Evolutionary conservation across 1,140 invertebrate genomes (phyloP), one percentile per base, ranked within the genome.

Genomic region (Lordiphosa collinella): DNA sequence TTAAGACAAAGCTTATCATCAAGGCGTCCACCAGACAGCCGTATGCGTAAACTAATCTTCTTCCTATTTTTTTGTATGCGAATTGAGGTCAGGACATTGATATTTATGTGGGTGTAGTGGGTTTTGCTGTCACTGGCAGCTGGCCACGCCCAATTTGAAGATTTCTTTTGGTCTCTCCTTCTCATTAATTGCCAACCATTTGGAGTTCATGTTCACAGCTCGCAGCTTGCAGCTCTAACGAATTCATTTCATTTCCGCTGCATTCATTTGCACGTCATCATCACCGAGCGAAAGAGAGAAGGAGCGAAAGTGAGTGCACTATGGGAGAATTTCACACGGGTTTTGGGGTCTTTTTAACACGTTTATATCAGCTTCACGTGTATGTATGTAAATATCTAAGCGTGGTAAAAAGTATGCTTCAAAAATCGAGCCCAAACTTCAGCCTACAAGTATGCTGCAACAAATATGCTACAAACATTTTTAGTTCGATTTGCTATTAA

Each of bases 161-260:
- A 72, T 72, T 55, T 69, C 44, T 66, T 29, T 46, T 10, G 7
- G 10, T 31, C 7, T 43, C 13, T 49, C 62, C 64, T 75, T 50
- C 75, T 80, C 75, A 79, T 79, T 79, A 79, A 79, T 79, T 79
- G 75, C 75, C 55, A 79, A 70, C 75, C 70, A 70, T 79, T 79
- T 79, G 63, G 50, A 65, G 22, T 25, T 67, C 65, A 80, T 79
- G 75, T 79, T 79, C 75, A 79, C 75, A 80, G 75, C 75, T 79
- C 75, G 79, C 75, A 78, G 64, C 74, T 78, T 79, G 75, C 70
- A 71, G 75, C 70, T 70, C 75, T 79, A 79, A 79, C 75, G 75
- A 79, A 79, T 79, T 79, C 75, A 79, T 79, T 79, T 79, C 69
- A 80, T 79, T 79, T 79, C 75, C 75, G 76, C 70, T 80, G 75